These are phyloP conservation scores for Philaenus spumarius DNA, from an alignment of 1,140 invertebrate genomes.

Conservation along the genomic window DNA sequence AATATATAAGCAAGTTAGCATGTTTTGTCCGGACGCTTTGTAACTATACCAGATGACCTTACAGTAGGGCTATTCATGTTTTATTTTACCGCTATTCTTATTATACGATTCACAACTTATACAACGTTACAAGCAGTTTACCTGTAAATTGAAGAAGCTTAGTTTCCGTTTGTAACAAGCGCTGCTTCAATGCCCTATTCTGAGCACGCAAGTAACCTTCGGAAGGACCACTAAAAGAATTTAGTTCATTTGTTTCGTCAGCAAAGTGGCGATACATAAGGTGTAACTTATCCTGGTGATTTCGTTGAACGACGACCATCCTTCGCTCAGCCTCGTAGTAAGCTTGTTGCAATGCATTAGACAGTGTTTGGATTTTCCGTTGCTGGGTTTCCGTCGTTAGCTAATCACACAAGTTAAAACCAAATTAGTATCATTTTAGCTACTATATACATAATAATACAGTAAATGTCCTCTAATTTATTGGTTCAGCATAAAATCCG, in stretches of 20 bases:
- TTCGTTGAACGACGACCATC: slow-evolving; percentile 48
- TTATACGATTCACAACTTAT: too few species aligned
- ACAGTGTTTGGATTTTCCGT: slow-evolving; percentile 45
- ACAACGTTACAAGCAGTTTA: too few species aligned
- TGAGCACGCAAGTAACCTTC: not conserved
- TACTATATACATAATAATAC: too few species aligned
- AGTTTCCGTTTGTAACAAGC: slow-evolving; percentile 11
- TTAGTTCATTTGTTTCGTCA: slow-evolving; percentile 44
- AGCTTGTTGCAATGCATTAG: slow-evolving; percentile 48
- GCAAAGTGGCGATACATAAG: slow-evolving; percentile 51
- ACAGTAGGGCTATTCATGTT: too few species aligned
- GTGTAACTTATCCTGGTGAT: slow-evolving; percentile 54
- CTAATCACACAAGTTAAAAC: slow-evolving; percentile 29
- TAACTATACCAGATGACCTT: too few species aligned
- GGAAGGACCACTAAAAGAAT: slow-evolving; percentile 12
- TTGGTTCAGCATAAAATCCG: too few species aligned
- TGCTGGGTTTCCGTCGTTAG: slow-evolving; percentile 44
- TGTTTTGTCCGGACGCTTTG: too few species aligned
- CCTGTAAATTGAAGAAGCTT: not conserved
- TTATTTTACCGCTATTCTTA: too few species aligned
- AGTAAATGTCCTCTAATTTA: too few species aligned
- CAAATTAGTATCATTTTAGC: too few species aligned
- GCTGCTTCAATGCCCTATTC: slow-evolving; percentile 13
- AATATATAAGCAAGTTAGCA: too few species aligned
- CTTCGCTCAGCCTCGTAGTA: slow-evolving; percentile 49